Conservation (phyloP, 2,888 invertebrate species). For the Salpingus planirostris region DNA sequence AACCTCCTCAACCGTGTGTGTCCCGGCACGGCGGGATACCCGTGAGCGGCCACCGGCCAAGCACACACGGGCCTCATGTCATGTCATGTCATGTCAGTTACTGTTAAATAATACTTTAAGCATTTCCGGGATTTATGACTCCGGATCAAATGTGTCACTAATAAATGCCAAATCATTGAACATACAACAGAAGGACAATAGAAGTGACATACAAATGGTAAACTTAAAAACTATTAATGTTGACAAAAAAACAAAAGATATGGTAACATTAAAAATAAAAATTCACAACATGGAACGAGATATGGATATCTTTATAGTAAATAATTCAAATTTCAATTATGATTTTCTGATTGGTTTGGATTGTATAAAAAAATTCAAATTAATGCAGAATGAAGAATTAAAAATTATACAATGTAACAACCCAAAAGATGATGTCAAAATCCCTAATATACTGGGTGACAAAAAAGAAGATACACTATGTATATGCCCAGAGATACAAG, state of each 20-base stretch:
- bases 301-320: slow-evolving; percentile 1
- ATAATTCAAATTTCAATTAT: slow-evolving; percentile 1
- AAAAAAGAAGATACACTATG: neutral
- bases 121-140: slow-evolving; percentile 13
- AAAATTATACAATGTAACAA: neutral
- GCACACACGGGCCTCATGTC: no score
- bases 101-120: neutral
- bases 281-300: slow-evolving; percentile 1
- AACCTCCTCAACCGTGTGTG: no score
- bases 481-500: neutral
- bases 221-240: slow-evolving; percentile 3
- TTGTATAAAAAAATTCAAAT: slow-evolving; percentile 1
- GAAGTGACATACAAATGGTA: neutral
- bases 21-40: no score
- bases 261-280: neutral
- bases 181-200: slow-evolving; percentile 6
- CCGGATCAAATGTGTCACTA: slow-evolving; percentile 16
- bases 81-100: no score
- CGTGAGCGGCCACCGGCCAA: no score
- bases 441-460: neutral
- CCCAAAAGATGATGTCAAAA: slow-evolving; percentile 1
- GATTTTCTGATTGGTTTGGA: slow-evolving; percentile 3
- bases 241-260: slow-evolving; percentile 1
- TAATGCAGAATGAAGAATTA: slow-evolving; percentile 1
- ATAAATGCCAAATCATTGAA: slow-evolving; percentile 17